These are phyloP conservation scores for Lithophane ornitopus DNA, from an alignment of 2,888 invertebrate species.

Conservation along the genomic window DNA sequence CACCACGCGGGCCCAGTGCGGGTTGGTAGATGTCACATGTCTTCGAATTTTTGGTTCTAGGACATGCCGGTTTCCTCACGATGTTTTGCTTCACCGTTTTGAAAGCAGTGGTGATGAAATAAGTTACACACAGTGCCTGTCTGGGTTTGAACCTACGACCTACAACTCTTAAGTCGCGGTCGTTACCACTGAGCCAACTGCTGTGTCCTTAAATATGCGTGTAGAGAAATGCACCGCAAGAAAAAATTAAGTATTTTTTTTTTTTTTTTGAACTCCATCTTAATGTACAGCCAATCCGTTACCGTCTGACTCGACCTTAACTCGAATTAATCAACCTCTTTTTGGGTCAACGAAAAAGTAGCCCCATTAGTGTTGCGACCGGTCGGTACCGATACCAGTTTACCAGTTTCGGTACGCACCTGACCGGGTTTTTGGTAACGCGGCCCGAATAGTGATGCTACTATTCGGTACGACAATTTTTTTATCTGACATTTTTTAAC, in stretches of 20 bases:
- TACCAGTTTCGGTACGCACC: conserved; percentile 62
- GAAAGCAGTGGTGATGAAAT: no score
- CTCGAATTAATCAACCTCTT: conserved; percentile 64
- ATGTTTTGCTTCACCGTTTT: no score
- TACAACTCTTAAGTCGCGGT: no score
- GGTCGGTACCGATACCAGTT: conserved; percentile 56
- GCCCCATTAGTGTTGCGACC: conserved; percentile 64
- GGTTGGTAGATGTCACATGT: no score
- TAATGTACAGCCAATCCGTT: not conserved
- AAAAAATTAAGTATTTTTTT: not conserved
- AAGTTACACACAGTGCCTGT: no score
- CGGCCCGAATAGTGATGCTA: conserved; percentile 60
- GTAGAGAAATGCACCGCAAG: not conserved
- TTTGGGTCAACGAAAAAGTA: conserved; percentile 59
- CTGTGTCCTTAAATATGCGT: no score
- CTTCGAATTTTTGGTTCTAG: no score
- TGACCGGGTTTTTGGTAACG: conserved; percentile 65
- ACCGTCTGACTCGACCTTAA: conserved; percentile 39
- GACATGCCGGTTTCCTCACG: no score
- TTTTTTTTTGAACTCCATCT: not conserved
- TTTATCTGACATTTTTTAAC: not conserved
- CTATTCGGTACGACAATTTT: conserved; percentile 33
- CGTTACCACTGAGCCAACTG: no score
- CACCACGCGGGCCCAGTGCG: no score
- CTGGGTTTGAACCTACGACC: no score